A percentile compares a stretch with the other conserved stretches of the same genome.
Conservation (phyloP, 2,113 vertebrate genomes). For the Trinectes maculatus region DNA sequence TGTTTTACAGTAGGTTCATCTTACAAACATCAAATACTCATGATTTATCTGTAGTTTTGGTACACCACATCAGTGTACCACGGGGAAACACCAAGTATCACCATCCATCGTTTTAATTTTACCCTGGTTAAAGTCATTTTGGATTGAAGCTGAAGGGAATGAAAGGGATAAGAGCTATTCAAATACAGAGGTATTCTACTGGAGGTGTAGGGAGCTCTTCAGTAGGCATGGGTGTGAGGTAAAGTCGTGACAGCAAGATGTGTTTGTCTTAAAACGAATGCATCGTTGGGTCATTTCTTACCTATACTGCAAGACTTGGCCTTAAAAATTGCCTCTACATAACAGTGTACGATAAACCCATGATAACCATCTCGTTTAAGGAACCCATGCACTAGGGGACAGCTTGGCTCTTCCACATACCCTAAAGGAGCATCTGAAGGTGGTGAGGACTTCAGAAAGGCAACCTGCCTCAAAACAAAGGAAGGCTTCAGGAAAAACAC, state of each 20-base stretch:
- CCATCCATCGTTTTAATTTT: constrained; percentile 46
- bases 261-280: constrained; percentile 60
- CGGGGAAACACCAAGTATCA: constrained; percentile 44
- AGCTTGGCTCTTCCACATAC: constrained; percentile 61
- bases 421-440: constrained; percentile 50
- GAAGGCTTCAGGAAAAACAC: constrained; percentile 67
- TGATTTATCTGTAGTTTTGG: constrained; percentile 33
- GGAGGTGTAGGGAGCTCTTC: constrained; percentile 62
- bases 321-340: constrained; percentile 72
- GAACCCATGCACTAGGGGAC: constrained; percentile 66
- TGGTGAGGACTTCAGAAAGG: constrained; percentile 49
- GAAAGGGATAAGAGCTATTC: constrained; percentile 63
- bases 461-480: constrained; percentile 58
- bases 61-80: constrained; percentile 34
- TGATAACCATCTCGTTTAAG: constrained; percentile 55
- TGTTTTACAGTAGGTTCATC: constrained; percentile 54
- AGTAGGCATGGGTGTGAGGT: constrained; percentile 68
- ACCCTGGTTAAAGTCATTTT: constrained; percentile 73
- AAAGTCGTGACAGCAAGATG: constrained; percentile 72
- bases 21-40: constrained; percentile 49
- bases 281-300: constrained; percentile 38
- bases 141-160: constrained; percentile 69
- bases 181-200: constrained; percentile 69
- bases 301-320: constrained; percentile 69
- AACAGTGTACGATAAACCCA: constrained; percentile 62